These are phyloP conservation scores for Agrypnia vestita DNA, from an alignment of 1,140 invertebrate species.

Conservation along the genomic window DNA sequence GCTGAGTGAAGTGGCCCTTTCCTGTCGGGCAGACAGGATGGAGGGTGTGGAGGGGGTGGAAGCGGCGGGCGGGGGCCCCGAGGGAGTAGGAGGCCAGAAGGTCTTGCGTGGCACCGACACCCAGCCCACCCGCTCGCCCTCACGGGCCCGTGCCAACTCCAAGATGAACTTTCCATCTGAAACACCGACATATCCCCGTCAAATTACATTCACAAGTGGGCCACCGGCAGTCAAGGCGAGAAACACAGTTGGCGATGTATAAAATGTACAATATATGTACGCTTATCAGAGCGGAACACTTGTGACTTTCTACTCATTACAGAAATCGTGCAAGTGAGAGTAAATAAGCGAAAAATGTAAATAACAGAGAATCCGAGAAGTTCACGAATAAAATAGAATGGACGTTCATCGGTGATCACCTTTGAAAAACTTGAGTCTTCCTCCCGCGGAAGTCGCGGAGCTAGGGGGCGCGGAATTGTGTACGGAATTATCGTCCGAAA, in stretches of 20 bases:
- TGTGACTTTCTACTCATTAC: slow-evolving; percentile 65
- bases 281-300: slow-evolving; percentile 72
- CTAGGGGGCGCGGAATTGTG: slow-evolving; percentile 30
- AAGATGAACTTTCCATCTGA: slow-evolving; percentile 91
- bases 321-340: slow-evolving; percentile 33
- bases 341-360: slow-evolving; percentile 36
- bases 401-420: slow-evolving; percentile 63
- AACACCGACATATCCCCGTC: slow-evolving; percentile 51
- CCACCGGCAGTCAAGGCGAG: too few species aligned
- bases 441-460: slow-evolving; percentile 64
- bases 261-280: slow-evolving; percentile 60
- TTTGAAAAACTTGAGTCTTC: slow-evolving; percentile 78
- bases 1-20: slow-evolving; percentile 70
- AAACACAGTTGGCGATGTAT: too few species aligned
- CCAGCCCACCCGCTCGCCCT: slow-evolving; percentile 87
- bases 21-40: slow-evolving; percentile 56
- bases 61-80: slow-evolving; percentile 77
- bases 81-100: slow-evolving; percentile 84
- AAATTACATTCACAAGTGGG: background rate
- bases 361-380: slow-evolving; percentile 35
- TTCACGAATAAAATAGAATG: background rate
- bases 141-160: slow-evolving; percentile 86
- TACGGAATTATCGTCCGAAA: slow-evolving; percentile 36
- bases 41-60: slow-evolving; percentile 64
- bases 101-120: slow-evolving; percentile 89